These are phyloP conservation scores for Margarornis squamiger DNA, from an alignment of 2,797 vertebrate species.

Conservation along the genomic window DNA sequence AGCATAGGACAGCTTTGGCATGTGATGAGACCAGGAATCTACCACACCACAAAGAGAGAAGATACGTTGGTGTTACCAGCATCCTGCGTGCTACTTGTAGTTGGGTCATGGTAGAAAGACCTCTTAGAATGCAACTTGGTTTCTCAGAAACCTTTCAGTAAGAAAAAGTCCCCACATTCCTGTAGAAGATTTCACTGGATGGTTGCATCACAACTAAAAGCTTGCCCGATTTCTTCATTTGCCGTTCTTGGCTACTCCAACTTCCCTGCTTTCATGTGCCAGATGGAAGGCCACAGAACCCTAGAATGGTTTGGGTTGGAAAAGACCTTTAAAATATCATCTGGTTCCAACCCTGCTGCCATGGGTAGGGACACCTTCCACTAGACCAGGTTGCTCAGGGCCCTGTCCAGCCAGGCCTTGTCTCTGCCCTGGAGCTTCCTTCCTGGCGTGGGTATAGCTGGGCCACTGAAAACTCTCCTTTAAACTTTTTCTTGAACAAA, in stretches of 20 bases:
- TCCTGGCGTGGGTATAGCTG: not conserved
- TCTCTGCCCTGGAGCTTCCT: not conserved
- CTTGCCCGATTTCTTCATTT: not conserved
- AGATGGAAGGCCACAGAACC: not conserved
- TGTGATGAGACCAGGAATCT: not conserved
- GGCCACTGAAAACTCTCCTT: not conserved
- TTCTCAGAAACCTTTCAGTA: slow-evolving; percentile 21
- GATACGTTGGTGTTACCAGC: not conserved
- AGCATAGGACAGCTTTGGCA: not conserved
- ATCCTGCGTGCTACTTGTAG: not conserved
- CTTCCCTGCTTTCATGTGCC: not conserved
- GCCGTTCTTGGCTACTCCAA: rapidly evolving
- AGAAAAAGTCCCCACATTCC: not conserved
- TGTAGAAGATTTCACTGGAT: not conserved
- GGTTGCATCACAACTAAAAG: not conserved
- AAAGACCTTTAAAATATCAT: not conserved
- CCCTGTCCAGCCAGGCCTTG: not conserved
- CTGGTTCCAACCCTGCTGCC: not conserved
- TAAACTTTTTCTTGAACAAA: not conserved
- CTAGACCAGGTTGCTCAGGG: not conserved
- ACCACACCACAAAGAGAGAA: not conserved
- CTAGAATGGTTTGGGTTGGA: not conserved
- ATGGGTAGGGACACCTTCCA: not conserved
- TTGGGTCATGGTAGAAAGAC: not conserved
- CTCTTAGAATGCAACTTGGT: not conserved